Evolutionary conservation across 2,113 vertebrate genomes (phyloP).

Genomic region (Lynx canadensis): DNA sequence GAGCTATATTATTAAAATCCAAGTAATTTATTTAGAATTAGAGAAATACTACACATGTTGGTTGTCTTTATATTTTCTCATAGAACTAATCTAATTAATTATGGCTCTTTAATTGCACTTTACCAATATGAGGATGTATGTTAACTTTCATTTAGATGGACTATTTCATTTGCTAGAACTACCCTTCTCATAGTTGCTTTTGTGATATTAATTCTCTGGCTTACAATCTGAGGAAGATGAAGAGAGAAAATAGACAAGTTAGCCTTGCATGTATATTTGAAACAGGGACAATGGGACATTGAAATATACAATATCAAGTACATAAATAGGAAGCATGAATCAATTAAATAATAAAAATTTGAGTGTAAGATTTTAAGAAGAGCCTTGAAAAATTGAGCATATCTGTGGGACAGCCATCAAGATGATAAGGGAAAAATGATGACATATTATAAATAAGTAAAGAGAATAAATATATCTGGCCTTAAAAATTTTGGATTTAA

Average conservation of each 20-base stretch:
- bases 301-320: neutral
- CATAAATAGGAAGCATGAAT: neutral
- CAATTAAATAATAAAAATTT: neutral
- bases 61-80: neutral
- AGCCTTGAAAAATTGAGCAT: neutral
- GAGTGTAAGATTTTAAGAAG: neutral
- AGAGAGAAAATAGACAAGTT: neutral
- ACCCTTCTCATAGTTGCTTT: neutral
- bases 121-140: neutral
- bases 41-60: neutral
- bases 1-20: neutral
- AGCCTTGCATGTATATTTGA: neutral
- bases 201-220: neutral
- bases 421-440: neutral
- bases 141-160: neutral
- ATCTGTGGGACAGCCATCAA: neutral
- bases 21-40: slow-evolving; percentile 18
- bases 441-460: neutral
- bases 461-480: neutral
- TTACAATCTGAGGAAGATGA: neutral
- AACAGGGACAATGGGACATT: neutral
- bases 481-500: neutral
- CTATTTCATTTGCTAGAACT: neutral
- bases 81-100: neutral
- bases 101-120: neutral